phyloP scores from a whole-genome alignment of 2,797 vertebrate species.

The Brachyalestes nurse region DNA sequence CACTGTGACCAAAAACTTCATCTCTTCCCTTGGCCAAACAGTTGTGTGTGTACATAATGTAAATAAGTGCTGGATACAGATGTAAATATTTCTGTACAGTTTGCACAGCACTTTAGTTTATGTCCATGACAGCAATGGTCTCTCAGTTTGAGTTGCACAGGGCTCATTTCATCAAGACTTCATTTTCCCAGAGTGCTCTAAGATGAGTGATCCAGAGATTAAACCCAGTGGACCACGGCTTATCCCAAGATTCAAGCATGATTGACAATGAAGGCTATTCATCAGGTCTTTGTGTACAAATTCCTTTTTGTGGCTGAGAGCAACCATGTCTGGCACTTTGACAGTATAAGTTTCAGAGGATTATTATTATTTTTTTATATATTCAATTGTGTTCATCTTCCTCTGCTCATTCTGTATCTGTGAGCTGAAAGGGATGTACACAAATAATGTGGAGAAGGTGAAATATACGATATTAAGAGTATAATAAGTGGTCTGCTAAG shows the following conservation, averaged over 20 bases:
- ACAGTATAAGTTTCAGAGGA: background rate
- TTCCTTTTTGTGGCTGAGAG: conserved; percentile 21
- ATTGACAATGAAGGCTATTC: conserved; percentile 38
- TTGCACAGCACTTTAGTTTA: conserved; percentile 73
- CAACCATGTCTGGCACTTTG: conserved; percentile 32
- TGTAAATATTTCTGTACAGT: conserved; percentile 64
- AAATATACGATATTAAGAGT: conserved; percentile 13
- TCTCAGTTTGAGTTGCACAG: conserved; percentile 59
- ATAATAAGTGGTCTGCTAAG: conserved; percentile 21
- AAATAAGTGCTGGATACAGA: conserved; percentile 38
- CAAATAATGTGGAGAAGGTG: conserved; percentile 19
- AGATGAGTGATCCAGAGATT: conserved; percentile 39
- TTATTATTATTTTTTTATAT: background rate
- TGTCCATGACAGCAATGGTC: conserved; percentile 24
- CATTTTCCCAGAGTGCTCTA: conserved; percentile 21
- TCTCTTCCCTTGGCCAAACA: conserved; percentile 46
- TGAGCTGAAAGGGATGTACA: conserved; percentile 19
- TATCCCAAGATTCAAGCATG: conserved; percentile 35
- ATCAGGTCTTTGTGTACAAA: conserved; percentile 33
- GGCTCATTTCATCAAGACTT: conserved; percentile 48
- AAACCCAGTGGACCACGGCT: conserved; percentile 24
- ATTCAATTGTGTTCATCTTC: conserved; percentile 26
- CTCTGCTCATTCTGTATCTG: conserved; percentile 2
- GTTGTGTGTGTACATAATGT: conserved; percentile 52
- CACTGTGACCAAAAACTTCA: conserved; percentile 57